Evolutionary conservation across 2,113 vertebrate genomes (phyloP), one percentile per base, ranked within the genome.

Genomic region (Syngnathus typhle): DNA sequence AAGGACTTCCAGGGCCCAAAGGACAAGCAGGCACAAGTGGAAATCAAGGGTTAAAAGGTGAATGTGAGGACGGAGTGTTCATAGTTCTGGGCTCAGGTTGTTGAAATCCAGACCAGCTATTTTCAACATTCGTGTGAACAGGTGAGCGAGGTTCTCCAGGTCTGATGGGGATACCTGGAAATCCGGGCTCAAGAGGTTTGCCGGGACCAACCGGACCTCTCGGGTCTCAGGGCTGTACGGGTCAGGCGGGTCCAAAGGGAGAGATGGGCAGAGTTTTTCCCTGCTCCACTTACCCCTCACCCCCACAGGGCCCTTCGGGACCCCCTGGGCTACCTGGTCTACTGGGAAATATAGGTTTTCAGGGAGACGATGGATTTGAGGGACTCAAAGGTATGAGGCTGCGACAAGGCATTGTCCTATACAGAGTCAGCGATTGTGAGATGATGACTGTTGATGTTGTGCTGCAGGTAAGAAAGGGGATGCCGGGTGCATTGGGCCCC

Each of bases 391-490:
- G 87, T 88, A 56, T 73, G 74, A 64, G 12, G 19, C 5, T 5
- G 27, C 2, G 27, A 5, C 6, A 12, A 0, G 16, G 15, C 15
- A 11, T 18, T 10, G n/a, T 49, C 3, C 18, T 15, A 7, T 4
- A n/a, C 19, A 52, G 19, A n/a, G 19, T 52, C 49, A 21, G 19
- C 19, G 19, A 21, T 21, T 21, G 54, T 5, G 13, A 36, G 11
- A 58, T 7, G 27, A 18, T 3, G 27, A 58, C 13, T 6, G 27
- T 27, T 55, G n/a, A 52, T n/a, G 7, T n/a, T 60, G 38, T 69
- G 59, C 84, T 84, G 36, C 73, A 89, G 87, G 87, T 23, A 3
- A 16, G 2, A 81, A 71, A 21, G 87, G 87, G 13, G 12, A 68
- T 12, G 6, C 7, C 0, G 88, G 88, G 4, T 0, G 0, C 32